Evolutionary conservation across 2,797 vertebrate species (phyloP).

Genomic region (Champsocephalus gunnari): DNA sequence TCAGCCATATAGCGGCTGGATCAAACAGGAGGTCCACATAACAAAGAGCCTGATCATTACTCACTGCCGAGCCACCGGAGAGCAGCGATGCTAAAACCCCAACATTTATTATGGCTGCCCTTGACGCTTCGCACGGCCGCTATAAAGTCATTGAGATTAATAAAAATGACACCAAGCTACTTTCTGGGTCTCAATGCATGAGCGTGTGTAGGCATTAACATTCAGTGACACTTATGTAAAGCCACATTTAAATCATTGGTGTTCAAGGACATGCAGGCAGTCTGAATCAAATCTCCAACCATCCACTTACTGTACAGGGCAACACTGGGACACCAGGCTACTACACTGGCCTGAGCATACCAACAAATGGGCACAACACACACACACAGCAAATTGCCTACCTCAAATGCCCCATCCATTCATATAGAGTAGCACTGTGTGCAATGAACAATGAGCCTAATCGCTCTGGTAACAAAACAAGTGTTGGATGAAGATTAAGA

Average conservation of each 20-base stretch:
- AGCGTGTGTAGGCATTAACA: conserved; percentile 3
- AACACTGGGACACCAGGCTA: background rate
- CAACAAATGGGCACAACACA: background rate
- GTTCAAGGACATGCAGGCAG: background rate
- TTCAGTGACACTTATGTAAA: conserved; percentile 6
- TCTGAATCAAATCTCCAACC: background rate
- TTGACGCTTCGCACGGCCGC: conserved; percentile 36
- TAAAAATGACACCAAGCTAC: conserved; percentile 42
- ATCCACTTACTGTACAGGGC: background rate
- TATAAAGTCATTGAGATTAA: conserved; percentile 46
- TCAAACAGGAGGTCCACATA: conserved; percentile 36
- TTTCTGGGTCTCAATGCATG: background rate
- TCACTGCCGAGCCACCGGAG: conserved; percentile 46
- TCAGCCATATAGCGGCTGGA: conserved; percentile 44
- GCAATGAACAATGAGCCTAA: conserved; percentile 25
- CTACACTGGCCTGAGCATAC: background rate
- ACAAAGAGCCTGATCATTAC: conserved; percentile 54
- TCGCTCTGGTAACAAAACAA: background rate
- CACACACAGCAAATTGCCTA: conserved; percentile 19
- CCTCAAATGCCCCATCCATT: conserved; percentile 15
- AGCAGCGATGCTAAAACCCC: conserved; percentile 48
- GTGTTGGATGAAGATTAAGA: conserved; percentile 12
- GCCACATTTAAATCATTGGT: conserved; percentile 10
- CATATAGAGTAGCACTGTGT: conserved; percentile 10
- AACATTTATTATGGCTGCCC: conserved; percentile 62